Evolutionary conservation across 1,140 invertebrate species (phyloP), one percentile per base, ranked within the genome.

Genomic region (Atta colombica): DNA sequence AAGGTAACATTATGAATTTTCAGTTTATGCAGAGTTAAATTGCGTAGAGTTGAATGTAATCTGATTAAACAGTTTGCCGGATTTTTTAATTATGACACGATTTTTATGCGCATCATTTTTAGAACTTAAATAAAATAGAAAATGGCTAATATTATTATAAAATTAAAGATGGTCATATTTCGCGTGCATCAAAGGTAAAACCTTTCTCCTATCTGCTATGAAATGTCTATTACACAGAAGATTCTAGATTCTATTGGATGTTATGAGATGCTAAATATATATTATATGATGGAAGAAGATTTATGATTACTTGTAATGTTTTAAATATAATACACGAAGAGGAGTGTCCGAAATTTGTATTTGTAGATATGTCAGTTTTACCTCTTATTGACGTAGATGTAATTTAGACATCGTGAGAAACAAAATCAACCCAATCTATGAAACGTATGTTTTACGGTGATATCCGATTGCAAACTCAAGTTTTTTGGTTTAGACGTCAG

Each of bases 401-500:
- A 58, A 66, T 85, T 78, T 49, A 31, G 35, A 45, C 21, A 12
- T 85, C 60, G 31, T 3, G 81, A n/a, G 39, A 21, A 7, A 35
- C 55, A 39, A 35, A 65, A 77, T 65, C 74, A 58, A 28, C 5
- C 10, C 53, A 66, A 58, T 51, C 25, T n/a, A 21, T 49, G 10
- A 60, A 16, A n/a, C 53, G 53, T 35, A 87, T 45, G 5, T 1
- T 49, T 75, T 77, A 60, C 60, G 88, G 78, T 58, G 55, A 35
- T 25, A n/a, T 35, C 61, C 0, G 35, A 10, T 7, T 60, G 55
- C 25, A 0, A 25, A 25, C 25, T 25, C 25, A 25, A 25, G 45
- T 80, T 65, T 80, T 35, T 12, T 45, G 68, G 16, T 58, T 10
- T 39, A 53, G 65, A 90, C n/a, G 63, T 85, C 21, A 75, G 61